Percentiles rank a stretch among this genome's conserved stretches.
phyloP scores from a whole-genome alignment of 2,113 vertebrate species.

The Ceyx margarethae region DNA sequence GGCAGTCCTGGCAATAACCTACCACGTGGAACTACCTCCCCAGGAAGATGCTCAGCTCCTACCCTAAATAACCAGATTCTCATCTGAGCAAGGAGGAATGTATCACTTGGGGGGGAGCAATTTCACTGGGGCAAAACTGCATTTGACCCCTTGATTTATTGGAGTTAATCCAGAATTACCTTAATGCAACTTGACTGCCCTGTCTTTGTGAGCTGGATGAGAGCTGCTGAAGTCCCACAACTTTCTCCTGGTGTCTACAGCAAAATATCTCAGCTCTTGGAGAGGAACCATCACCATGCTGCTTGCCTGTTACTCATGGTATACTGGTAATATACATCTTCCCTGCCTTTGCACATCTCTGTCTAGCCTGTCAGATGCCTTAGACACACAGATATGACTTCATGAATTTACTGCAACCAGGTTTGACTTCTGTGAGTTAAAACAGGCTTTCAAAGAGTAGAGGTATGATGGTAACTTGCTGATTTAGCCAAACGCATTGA shows the following conservation, averaged over 20 bases:
- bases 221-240: neutral
- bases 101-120: neutral
- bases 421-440: neutral
- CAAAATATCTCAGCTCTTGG: neutral
- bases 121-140: rapidly evolving
- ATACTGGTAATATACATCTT: neutral
- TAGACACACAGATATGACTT: neutral
- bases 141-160: neutral
- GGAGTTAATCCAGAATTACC: neutral
- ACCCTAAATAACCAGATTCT: neutral
- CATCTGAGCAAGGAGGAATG: neutral
- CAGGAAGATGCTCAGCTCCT: neutral
- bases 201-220: neutral
- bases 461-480: neutral
- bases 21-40: neutral
- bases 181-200: neutral
- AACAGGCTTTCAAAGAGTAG: neutral
- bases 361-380: neutral
- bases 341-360: neutral
- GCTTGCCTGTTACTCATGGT: neutral
- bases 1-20: neutral
- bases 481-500: neutral
- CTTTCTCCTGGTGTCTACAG: neutral
- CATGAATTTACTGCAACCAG: neutral
- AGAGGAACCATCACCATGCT: neutral